Evolutionary conservation across 2,888 invertebrate genomes (phyloP), one percentile per base, ranked within the genome.

Genomic region (Sclerodermus sp.): DNA sequence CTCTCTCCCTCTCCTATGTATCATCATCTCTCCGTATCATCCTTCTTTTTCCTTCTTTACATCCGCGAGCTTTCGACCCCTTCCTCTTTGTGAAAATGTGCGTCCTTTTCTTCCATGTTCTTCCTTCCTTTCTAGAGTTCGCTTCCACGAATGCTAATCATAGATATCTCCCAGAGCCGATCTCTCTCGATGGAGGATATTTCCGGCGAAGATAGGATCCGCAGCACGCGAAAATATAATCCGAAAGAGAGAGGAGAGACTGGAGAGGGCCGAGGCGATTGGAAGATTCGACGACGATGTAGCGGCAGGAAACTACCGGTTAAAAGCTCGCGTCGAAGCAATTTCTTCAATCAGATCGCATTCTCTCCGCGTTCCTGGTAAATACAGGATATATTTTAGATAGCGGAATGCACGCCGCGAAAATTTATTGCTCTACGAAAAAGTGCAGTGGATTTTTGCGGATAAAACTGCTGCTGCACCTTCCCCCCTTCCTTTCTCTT

Each of bases 61-160:
- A n/a, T 23, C 23, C 8, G 8, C 23, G 8, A 8, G 23, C 4
- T 23, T 23, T n/a, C n/a, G n/a, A n/a, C n/a, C n/a, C n/a, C n/a
- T 23, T 23, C 23, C 23, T 23, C 23, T 23, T n/a, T 8, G 23
- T 23, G 23, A 23, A 23, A 23, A 23, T n/a, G n/a, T n/a, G n/a
- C n/a, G n/a, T n/a, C n/a, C n/a, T n/a, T n/a, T n/a, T n/a, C 23
- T 23, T 8, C 23, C 8, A 5, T 23, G 16, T 5, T 40, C 39
- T 40, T 36, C 5, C 16, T 1, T 15, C 34, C 34, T 41, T 34
- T 36, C 23, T 29, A 17, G 15, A 38, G 18, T 38, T 17, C 37
- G 32, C 34, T 51, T 51, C 47, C 47, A 45, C 41, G 47, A 42
- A 42, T 43, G 58, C 55, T 65, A 63, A 66, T 64, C 64, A 61